Base-by-base conservation (phyloP, 2,113 vertebrate genomes). In the Glaucomys volans region DNA sequence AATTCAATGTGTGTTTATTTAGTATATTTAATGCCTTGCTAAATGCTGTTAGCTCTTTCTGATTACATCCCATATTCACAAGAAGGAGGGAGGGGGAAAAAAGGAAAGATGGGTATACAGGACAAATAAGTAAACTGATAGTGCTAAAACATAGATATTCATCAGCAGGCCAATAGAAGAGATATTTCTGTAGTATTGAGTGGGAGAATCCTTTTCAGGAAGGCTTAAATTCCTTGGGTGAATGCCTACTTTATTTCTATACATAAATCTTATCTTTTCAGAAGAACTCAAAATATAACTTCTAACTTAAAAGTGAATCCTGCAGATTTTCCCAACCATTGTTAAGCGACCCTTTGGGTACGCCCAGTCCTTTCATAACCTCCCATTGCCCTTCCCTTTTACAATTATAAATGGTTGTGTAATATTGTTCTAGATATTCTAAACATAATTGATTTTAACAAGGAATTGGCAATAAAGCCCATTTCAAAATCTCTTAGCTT, bases 361-460 rank as follows among this genome's bases (percentile, higher is more conserved):
- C 6, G 79, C 47, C 11, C 50, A 57, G n/a, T 6, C 20, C 44
- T 91, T 81, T 57, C 14, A 64, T 62, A 69, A 47, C 2, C 17
- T 87, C 90, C 59, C 44, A 42, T 37, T 85, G 37, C 12, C 32
- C 95, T 86, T 47, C 44, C 44, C 44, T 47, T 92, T 88, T 96
- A 64, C 22, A 35, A 26, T 54, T 77, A 28, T 93, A 84, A 97
- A 85, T 74, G 18, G 24, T 71, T 97, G 96, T 92, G 5, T 87
- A 79, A 91, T 87, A 4, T 44, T 79, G 17, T 96, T 95, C 30
- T 95, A 96, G 79, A 91, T 80, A 93, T 37, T 81, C 52, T 91
- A 76, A 94, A 91, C 13, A 85, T 57, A 97, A 96, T 82, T 95
- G 83, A 90, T 97, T 95, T 89, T 92, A 95, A 94, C 59, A 97